Evolutionary conservation across 2,888 invertebrate species (phyloP).

Genomic region (Spodoptera picta): DNA sequence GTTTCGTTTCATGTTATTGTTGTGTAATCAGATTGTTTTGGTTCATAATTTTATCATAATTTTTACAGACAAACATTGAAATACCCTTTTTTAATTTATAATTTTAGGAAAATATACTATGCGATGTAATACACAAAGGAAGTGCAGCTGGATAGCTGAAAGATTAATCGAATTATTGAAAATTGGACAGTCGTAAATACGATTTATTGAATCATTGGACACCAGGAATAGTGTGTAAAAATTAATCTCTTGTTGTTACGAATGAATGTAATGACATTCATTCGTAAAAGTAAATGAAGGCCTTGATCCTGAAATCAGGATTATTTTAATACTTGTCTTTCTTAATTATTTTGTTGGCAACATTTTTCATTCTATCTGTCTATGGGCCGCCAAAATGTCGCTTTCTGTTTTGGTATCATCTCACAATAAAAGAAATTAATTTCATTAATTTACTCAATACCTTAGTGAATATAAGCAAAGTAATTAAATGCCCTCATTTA

Average conservation of each 20-base stretch:
- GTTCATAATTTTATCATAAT: background rate
- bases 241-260: no score
- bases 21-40: conserved; percentile 12
- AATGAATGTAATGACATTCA: no score
- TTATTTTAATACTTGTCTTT: no score
- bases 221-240: no score
- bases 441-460: conserved; percentile 73
- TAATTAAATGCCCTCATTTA: conserved; percentile 59
- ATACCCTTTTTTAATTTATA: background rate
- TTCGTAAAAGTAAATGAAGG: background rate
- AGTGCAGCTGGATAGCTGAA: no score
- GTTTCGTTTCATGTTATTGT: conserved; percentile 57
- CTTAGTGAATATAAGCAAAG: conserved; percentile 61
- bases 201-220: no score
- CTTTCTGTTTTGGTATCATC: conserved; percentile 85
- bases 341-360: background rate
- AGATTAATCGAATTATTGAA: no score
- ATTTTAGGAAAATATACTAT: background rate
- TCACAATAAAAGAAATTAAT: conserved; percentile 78
- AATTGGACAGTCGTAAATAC: no score
- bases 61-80: no score
- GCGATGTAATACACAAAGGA: no score
- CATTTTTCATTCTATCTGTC: conserved; percentile 53
- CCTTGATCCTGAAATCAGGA: no score
- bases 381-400: conserved; percentile 83